phyloP scores from a whole-genome alignment of 2,797 vertebrate genomes.

The Amazonetta brasiliensis region DNA sequence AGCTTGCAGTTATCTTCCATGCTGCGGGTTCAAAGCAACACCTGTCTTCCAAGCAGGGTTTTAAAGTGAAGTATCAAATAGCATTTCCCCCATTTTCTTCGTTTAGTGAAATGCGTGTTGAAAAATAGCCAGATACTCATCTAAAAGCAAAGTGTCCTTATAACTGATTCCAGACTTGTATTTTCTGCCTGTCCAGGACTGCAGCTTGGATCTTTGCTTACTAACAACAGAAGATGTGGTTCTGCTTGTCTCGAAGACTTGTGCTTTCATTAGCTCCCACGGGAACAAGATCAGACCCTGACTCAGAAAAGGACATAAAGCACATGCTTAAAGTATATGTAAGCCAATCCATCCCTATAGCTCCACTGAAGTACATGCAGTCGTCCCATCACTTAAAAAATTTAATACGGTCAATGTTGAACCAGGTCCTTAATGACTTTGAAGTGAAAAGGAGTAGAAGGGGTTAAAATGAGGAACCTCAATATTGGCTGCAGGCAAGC shows the following conservation, averaged over 20 bases:
- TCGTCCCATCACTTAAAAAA: background rate
- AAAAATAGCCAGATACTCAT: slow-evolving; percentile 43
- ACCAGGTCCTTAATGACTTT: background rate
- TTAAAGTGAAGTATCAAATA: slow-evolving; percentile 55
- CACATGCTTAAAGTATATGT: background rate
- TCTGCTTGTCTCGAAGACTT: background rate
- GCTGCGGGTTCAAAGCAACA: slow-evolving; percentile 57
- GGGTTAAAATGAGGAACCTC: background rate
- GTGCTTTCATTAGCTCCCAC: background rate
- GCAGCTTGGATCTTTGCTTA: background rate
- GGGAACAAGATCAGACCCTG: background rate
- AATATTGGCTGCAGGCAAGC: background rate
- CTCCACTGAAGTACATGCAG: fast-evolving
- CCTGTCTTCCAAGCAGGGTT: slow-evolving; percentile 55
- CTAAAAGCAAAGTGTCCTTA: background rate
- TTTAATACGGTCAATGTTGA: background rate
- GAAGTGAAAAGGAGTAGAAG: background rate
- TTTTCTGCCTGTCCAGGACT: background rate
- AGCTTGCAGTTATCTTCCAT: slow-evolving; percentile 42
- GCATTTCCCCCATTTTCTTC: slow-evolving; percentile 8
- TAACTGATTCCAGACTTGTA: slow-evolving; percentile 52
- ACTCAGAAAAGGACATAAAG: background rate
- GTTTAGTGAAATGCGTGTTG: slow-evolving; percentile 14
- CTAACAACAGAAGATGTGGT: background rate
- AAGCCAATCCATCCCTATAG: background rate